Evolutionary conservation across 2,797 vertebrate genomes (phyloP).

Genomic region (Gouania willdenowi): DNA sequence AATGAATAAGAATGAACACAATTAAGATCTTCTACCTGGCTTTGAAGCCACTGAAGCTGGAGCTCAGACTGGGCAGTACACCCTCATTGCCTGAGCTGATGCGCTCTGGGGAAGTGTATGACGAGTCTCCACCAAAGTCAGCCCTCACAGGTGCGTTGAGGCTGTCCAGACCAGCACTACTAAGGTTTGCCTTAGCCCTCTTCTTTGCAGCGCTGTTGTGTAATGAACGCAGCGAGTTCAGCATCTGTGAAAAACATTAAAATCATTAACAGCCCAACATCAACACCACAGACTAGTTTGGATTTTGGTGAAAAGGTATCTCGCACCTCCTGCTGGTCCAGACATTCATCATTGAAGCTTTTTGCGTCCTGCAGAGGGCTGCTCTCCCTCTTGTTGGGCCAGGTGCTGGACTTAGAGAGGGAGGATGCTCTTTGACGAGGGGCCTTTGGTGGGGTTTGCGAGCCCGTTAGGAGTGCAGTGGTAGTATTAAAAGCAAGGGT

Average conservation of each 20-base stretch:
- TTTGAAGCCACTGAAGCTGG: slow-evolving; percentile 54
- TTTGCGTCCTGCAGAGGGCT: slow-evolving; percentile 36
- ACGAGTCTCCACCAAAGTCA: slow-evolving; percentile 73
- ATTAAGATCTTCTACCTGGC: slow-evolving; percentile 38
- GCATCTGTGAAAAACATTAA: slow-evolving; percentile 76
- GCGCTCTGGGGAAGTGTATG: slow-evolving; percentile 72
- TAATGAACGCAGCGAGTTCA: slow-evolving; percentile 84
- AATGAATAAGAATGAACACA: neutral
- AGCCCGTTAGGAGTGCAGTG: slow-evolving; percentile 68
- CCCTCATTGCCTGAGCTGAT: slow-evolving; percentile 81
- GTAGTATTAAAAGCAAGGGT: slow-evolving; percentile 63
- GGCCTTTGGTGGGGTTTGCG: slow-evolving; percentile 63
- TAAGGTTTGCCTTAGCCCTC: slow-evolving; percentile 81
- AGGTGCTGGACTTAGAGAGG: slow-evolving; percentile 84
- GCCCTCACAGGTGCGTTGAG: slow-evolving; percentile 80
- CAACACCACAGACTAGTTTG: neutral
- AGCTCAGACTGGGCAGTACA: slow-evolving; percentile 78
- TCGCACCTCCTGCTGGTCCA: slow-evolving; percentile 88
- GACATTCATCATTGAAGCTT: slow-evolving; percentile 67
- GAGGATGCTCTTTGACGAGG: slow-evolving; percentile 61
- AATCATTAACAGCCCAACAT: neutral
- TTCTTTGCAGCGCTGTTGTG: slow-evolving; percentile 93
- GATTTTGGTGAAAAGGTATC: neutral
- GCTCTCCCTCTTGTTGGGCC: slow-evolving; percentile 83
- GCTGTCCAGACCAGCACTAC: slow-evolving; percentile 79